Percentiles rank a stretch among this genome's conserved stretches.
Evolutionary conservation across 1,140 invertebrate species (phyloP).

Genomic region (Orussus abietinus): DNA sequence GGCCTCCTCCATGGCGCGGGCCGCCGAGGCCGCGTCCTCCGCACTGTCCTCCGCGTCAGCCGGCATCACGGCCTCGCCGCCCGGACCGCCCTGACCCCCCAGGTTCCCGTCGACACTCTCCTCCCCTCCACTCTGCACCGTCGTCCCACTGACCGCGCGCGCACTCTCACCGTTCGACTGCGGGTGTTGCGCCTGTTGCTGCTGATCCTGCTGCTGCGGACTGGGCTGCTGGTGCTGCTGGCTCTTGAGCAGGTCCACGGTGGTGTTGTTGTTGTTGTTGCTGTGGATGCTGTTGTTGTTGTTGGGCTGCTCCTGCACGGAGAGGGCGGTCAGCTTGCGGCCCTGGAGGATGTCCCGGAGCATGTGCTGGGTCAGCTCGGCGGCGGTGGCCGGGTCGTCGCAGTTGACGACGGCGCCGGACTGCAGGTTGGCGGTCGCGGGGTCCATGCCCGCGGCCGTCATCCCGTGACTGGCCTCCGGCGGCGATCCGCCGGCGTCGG

Average conservation of each 20-base stretch:
- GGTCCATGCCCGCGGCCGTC: constrained; percentile 49
- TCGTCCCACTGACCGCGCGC: constrained; percentile 43
- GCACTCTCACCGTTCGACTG: constrained; percentile 49
- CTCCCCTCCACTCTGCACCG: constrained; percentile 50
- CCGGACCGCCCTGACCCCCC: constrained; percentile 1
- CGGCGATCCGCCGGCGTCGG: constrained; percentile 61
- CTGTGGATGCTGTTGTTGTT: constrained; percentile 56
- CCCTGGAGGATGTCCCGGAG: constrained; percentile 78
- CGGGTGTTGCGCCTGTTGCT: constrained; percentile 31
- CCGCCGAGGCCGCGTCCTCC: constrained; percentile 56
- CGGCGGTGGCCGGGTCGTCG: constrained; percentile 52
- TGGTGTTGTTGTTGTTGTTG: constrained; percentile 50
- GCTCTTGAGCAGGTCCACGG: constrained; percentile 41
- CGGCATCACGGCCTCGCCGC: constrained; percentile 54
- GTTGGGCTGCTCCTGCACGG: constrained; percentile 46
- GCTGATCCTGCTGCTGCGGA: constrained; percentile 31
- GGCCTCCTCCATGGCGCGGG: constrained; percentile 59
- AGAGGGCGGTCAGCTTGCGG: constrained; percentile 62
- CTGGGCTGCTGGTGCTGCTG: constrained; percentile 46
- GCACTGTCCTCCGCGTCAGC: constrained; percentile 61
- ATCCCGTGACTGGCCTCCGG: constrained; percentile 50
- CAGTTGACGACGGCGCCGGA: constrained; percentile 50
- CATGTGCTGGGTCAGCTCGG: constrained; percentile 76
- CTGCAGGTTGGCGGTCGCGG: constrained; percentile 46
- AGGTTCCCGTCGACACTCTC: constrained; percentile 47